A percentile compares a stretch with the other conserved stretches of the same genome.
phyloP scores from a whole-genome alignment of 2,888 invertebrate species.

The Andricus curvator region DNA sequence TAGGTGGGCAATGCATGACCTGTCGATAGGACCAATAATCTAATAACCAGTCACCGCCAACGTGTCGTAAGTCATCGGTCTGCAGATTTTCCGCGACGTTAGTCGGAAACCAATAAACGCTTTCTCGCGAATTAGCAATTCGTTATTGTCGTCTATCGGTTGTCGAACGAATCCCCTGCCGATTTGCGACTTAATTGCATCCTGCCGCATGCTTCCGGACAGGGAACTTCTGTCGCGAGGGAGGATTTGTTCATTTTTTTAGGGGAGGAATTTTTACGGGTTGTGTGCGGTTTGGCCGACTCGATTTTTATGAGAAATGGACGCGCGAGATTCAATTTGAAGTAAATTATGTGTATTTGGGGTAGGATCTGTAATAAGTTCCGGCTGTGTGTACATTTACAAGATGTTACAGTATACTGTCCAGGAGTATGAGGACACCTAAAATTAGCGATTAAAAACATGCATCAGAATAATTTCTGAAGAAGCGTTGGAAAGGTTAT shows the following conservation, averaged over 20 bases:
- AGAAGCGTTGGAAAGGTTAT: no score
- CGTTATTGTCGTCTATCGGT: slow-evolving; percentile 1
- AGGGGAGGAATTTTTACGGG: slow-evolving; percentile 12
- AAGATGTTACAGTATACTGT: no score
- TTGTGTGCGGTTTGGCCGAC: slow-evolving; percentile 12
- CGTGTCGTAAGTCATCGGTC: slow-evolving; percentile 73
- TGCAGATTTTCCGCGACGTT: slow-evolving; percentile 71
- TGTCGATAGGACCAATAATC: slow-evolving; percentile 78
- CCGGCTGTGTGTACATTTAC: no score
- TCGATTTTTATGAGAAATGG: slow-evolving; percentile 21
- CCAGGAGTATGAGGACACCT: no score
- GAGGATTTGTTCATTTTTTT: slow-evolving; percentile 14
- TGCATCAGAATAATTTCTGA: no score
- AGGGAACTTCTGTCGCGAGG: slow-evolving; percentile 29
- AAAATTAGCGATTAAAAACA: no score
- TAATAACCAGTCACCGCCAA: slow-evolving; percentile 77
- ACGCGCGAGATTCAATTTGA: slow-evolving; percentile 13
- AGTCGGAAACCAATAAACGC: slow-evolving; percentile 63
- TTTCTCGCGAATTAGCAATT: slow-evolving; percentile 41
- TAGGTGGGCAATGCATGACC: slow-evolving; percentile 69
- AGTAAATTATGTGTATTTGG: background rate
- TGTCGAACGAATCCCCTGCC: slow-evolving; percentile 33
- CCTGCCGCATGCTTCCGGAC: slow-evolving; percentile 36
- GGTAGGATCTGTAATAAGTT: no score
- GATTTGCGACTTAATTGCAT: slow-evolving; percentile 40